Conservation (phyloP, 2,888 invertebrate species). For the Habrosyne pyritoides region DNA sequence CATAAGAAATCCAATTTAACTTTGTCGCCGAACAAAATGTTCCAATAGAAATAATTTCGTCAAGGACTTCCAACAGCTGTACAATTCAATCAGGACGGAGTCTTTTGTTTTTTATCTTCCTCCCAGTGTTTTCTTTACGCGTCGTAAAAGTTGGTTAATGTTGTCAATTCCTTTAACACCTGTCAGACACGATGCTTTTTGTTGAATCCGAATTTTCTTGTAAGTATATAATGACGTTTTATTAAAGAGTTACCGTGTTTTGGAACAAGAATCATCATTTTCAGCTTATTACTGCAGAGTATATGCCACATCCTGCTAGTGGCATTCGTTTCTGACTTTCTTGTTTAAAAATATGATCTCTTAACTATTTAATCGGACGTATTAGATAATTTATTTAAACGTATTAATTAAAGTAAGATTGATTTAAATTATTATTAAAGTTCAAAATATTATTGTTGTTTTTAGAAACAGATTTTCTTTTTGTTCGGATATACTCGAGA, state of each 20-base stretch:
- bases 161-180: conserved; percentile 60
- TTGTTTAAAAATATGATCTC: too few relatives aligned
- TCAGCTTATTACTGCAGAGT: too few relatives aligned
- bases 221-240: not conserved
- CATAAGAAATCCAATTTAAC: conserved; percentile 83
- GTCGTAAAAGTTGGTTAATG: conserved; percentile 60
- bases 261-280: not conserved
- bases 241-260: not conserved
- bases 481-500: too few relatives aligned
- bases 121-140: conserved; percentile 54
- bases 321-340: too few relatives aligned
- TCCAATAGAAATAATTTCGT: conserved; percentile 82
- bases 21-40: conserved; percentile 79
- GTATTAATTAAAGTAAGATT: too few relatives aligned
- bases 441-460: too few relatives aligned
- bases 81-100: conserved; percentile 75
- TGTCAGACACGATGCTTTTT: conserved; percentile 33
- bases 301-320: too few relatives aligned
- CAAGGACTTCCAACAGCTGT: conserved; percentile 77
- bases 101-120: conserved; percentile 61
- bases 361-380: too few relatives aligned
- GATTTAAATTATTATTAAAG: too few relatives aligned
- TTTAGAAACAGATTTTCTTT: too few relatives aligned
- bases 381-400: too few relatives aligned
- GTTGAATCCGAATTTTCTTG: conserved; percentile 13